Evolutionary conservation across 1,140 invertebrate genomes (phyloP), one percentile per base, ranked within the genome.

Genomic region (Tetramorium alpestre): DNA sequence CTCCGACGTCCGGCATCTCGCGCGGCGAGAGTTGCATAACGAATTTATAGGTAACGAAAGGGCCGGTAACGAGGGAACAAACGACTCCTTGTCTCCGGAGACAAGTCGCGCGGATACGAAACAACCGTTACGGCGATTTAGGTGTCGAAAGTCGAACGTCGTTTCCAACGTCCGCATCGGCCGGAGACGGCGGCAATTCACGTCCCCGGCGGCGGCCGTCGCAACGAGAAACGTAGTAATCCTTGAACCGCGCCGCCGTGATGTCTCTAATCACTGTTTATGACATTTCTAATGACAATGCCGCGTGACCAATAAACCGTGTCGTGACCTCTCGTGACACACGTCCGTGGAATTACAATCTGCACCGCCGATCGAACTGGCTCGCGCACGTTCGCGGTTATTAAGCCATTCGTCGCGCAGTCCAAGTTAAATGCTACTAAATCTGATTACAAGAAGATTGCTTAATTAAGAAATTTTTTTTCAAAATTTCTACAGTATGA

Each of bases 41-140:
- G 54, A 84, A 84, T 84, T 84, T 84, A 84, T 84, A 73, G 80
- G 28, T 84, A 84, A 84, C 69, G 80, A 84, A 84, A 84, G 80
- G 54, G 54, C 41, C 69, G 25, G 41, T 84, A 84, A 84, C 69
- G 80, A 84, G 80, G 69, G 80, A 84, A 84, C 80, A 75, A 84
- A 84, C 80, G 80, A 62, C 80, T 75, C 69, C 80, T 84, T 84
- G 80, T 84, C 80, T 60, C 18, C 54, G 69, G 69, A 60, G 80
- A 84, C 80, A 73, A 75, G 80, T 73, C 80, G 80, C 80, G 25
- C 67, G 51, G 67, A 44, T 60, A 84, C 69, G 80, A 84, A 73
- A 84, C 41, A 62, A 84, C 80, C 80, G 80, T 84, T 84, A 84
- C 54, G 28, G 54, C 80, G 80, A 84, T 73, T 84, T 73, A 84